phyloP scores from a whole-genome alignment of 2,113 vertebrate genomes.

The Crocuta crocuta region DNA sequence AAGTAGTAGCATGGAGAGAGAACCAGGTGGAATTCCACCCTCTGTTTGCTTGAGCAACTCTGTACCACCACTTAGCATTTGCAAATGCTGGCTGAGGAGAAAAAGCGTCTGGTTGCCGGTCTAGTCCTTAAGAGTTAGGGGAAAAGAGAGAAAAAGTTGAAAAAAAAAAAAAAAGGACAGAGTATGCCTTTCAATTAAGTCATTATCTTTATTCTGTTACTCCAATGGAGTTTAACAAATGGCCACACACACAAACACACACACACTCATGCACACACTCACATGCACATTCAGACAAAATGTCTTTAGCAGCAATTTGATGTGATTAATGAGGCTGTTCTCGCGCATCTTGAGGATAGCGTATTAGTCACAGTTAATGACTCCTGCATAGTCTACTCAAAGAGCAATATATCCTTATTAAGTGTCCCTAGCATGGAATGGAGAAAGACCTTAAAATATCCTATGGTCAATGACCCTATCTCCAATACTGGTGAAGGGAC shows the following conservation, averaged over 20 bases:
- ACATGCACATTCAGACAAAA: not conserved
- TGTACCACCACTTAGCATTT: not conserved
- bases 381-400: conserved; percentile 40
- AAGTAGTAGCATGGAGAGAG: not conserved
- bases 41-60: conserved; percentile 34
- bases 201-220: conserved; percentile 60
- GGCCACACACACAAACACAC: not conserved
- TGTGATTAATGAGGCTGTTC: conserved; percentile 51
- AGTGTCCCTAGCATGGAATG: conserved; percentile 52
- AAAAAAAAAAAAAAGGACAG: not conserved
- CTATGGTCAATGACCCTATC: conserved; percentile 20
- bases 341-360: conserved; percentile 59
- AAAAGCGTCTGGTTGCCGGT: not conserved
- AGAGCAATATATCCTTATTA: conserved; percentile 67
- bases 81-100: conserved; percentile 46
- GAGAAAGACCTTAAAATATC: conserved; percentile 25
- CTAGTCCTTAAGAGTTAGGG: not conserved
- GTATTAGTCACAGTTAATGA: conserved; percentile 80
- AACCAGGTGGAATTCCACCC: conserved; percentile 48
- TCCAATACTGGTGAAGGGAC: not conserved
- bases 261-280: not conserved
- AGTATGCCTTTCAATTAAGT: conserved; percentile 17
- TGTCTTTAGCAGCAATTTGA: conserved; percentile 25
- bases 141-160: not conserved
- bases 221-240: conserved; percentile 56